Evolutionary conservation across 2,113 vertebrate genomes (phyloP).

Genomic region (Turdus rufiventris): DNA sequence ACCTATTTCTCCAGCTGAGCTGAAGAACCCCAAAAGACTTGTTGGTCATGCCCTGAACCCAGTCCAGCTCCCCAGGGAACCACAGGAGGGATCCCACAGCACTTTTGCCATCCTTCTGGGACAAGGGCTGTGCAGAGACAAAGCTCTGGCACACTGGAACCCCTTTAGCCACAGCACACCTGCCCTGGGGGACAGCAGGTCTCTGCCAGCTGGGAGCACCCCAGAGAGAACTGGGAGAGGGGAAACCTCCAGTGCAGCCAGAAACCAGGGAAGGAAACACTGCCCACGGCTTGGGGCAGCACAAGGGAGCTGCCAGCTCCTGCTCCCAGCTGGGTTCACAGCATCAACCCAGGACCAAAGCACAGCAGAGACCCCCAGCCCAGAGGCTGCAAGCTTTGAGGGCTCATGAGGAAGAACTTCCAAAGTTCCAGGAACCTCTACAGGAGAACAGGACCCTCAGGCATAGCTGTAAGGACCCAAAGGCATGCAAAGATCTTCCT

Average conservation of each 20-base stretch:
- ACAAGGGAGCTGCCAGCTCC: neutral
- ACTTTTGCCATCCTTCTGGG: neutral
- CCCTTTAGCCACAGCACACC: neutral
- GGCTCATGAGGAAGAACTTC: neutral
- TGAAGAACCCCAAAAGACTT: neutral
- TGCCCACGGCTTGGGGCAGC: neutral
- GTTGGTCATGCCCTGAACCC: neutral
- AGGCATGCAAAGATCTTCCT: neutral
- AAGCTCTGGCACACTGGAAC: neutral
- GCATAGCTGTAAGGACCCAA: neutral
- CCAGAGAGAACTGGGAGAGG: neutral
- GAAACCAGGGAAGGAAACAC: neutral
- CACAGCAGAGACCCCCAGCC: neutral
- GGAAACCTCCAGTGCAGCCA: neutral
- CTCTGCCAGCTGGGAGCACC: neutral
- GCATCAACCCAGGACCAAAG: neutral
- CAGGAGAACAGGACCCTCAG: neutral
- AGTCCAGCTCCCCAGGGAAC: neutral
- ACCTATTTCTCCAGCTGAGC: neutral
- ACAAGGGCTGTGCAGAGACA: neutral
- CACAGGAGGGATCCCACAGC: neutral
- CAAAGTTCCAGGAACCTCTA: neutral
- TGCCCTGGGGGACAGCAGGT: neutral
- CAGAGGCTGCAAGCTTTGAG: neutral
- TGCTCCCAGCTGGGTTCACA: neutral